A percentile compares a stretch with the other conserved stretches of the same genome.
These are phyloP conservation scores for Drosophila pruinosa DNA, from an alignment of 1,140 invertebrate species.

Conservation along the genomic window DNA sequence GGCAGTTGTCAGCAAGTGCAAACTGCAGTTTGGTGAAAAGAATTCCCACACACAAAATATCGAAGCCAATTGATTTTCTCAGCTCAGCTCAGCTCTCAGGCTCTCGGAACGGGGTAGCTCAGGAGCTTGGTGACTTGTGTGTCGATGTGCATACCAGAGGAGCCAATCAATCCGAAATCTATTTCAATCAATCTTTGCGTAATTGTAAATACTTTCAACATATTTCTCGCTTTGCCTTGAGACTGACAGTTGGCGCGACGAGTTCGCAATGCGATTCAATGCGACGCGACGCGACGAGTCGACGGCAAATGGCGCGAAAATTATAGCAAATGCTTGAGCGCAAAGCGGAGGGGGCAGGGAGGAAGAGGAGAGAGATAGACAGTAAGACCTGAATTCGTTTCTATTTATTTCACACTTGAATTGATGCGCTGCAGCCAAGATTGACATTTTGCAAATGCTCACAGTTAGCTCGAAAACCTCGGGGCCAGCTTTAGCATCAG, in stretches of 20 bases:
- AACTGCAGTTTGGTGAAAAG: slow-evolving; percentile 33
- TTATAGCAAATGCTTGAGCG: slow-evolving; percentile 73
- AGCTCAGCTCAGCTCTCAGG: slow-evolving; percentile 11
- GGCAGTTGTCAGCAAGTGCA: slow-evolving; percentile 43
- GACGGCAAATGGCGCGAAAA: slow-evolving; percentile 76
- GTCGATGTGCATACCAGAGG: slow-evolving; percentile 66
- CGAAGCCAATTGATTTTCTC: slow-evolving; percentile 19
- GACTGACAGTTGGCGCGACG: slow-evolving; percentile 37
- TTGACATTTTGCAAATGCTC: slow-evolving; percentile 82
- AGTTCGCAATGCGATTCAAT: slow-evolving; percentile 11
- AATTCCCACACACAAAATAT: slow-evolving; percentile 39
- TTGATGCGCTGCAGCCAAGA: slow-evolving; percentile 76
- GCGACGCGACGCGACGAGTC: slow-evolving; percentile 12
- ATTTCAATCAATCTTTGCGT: slow-evolving; percentile 81
- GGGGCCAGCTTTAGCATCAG: slow-evolving; percentile 41
- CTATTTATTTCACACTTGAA: slow-evolving; percentile 82
- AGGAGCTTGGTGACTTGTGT: slow-evolving; percentile 30
- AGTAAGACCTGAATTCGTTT: slow-evolving; percentile 76
- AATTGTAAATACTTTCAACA: slow-evolving; percentile 82
- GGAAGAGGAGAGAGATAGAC: neutral
- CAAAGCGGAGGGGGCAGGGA: neutral
- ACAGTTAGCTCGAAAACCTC: slow-evolving; percentile 32
- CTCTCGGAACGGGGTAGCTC: slow-evolving; percentile 12
- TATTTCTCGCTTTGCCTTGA: slow-evolving; percentile 55
- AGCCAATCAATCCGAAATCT: slow-evolving; percentile 79